A percentile compares a stretch with the other conserved stretches of the same genome.
These are phyloP conservation scores for Portevinia maculata DNA, from an alignment of 2,888 invertebrate species.

Conservation along the genomic window DNA sequence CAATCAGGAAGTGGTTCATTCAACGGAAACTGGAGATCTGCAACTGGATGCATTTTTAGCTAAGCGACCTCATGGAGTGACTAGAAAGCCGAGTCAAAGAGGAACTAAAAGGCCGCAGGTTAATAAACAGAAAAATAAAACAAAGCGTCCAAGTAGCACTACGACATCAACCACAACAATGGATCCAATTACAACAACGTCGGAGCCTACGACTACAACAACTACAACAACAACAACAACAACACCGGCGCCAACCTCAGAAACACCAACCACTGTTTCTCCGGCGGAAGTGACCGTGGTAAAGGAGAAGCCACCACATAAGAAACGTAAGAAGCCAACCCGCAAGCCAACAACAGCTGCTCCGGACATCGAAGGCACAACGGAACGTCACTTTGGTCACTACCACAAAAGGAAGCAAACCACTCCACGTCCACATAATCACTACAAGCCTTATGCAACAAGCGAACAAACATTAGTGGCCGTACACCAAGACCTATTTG, in stretches of 20 bases:
- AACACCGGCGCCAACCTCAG: constrained; percentile 20
- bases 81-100: constrained; percentile 26
- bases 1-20: constrained; percentile 79
- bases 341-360: constrained; percentile 43
- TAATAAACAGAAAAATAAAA: constrained; percentile 79
- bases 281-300: neutral
- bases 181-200: constrained; percentile 23
- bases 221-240: constrained; percentile 5
- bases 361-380: constrained; percentile 38
- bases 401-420: constrained; percentile 49
- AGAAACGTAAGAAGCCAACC: constrained; percentile 65
- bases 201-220: constrained; percentile 24
- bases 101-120: constrained; percentile 78
- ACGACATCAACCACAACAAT: constrained; percentile 10
- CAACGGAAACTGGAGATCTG: constrained; percentile 72
- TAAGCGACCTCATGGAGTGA: constrained; percentile 76
- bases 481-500: neutral
- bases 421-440: constrained; percentile 26
- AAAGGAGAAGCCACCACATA: constrained; percentile 55
- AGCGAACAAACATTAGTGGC: neutral
- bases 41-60: constrained; percentile 61
- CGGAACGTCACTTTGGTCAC: constrained; percentile 43
- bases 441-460: constrained; percentile 1
- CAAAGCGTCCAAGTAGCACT: constrained; percentile 75
- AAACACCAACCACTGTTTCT: constrained; percentile 33